Evolutionary conservation across 2,888 invertebrate species (phyloP).

Genomic region (Eumacrocentrus americanus): DNA sequence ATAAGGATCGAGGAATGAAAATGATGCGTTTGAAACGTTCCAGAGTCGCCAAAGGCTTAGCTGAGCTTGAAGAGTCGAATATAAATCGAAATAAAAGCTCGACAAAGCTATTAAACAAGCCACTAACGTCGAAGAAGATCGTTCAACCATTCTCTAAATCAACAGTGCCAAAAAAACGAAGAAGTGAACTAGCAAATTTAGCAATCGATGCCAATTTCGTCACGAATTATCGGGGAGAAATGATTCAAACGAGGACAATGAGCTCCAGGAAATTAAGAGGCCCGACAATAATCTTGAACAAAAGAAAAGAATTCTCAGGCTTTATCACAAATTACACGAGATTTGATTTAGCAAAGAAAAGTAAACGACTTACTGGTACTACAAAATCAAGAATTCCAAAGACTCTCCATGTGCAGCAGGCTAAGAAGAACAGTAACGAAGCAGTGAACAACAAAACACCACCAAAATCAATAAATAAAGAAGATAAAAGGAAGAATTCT

Average conservation of each 20-base stretch:
- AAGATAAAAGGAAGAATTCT: not conserved
- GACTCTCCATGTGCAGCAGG: conserved; percentile 10
- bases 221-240: conserved; percentile 44
- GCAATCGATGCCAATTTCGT: conserved; percentile 53
- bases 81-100: conserved; percentile 9
- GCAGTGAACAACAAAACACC: not conserved
- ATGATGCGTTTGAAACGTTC: conserved; percentile 29
- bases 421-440: conserved; percentile 13
- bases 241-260: conserved; percentile 21
- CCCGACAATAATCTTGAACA: conserved; percentile 31
- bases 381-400: conserved; percentile 6
- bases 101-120: conserved; percentile 18
- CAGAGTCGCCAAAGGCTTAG: conserved; percentile 26
- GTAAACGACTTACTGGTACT: conserved; percentile 1
- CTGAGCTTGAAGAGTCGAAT: conserved; percentile 14
- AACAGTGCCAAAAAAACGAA: conserved; percentile 40
- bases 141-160: conserved; percentile 32
- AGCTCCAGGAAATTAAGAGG: conserved; percentile 42
- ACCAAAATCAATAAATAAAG: not conserved
- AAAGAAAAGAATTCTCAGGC: conserved; percentile 20
- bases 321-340: conserved; percentile 19
- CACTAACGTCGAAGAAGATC: conserved; percentile 16
- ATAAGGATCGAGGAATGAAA: conserved; percentile 24
- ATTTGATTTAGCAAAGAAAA: conserved; percentile 29
- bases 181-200: conserved; percentile 52